Evolutionary conservation across 2,888 invertebrate genomes (phyloP).

Genomic region (Hirtodrosophila confusa): DNA sequence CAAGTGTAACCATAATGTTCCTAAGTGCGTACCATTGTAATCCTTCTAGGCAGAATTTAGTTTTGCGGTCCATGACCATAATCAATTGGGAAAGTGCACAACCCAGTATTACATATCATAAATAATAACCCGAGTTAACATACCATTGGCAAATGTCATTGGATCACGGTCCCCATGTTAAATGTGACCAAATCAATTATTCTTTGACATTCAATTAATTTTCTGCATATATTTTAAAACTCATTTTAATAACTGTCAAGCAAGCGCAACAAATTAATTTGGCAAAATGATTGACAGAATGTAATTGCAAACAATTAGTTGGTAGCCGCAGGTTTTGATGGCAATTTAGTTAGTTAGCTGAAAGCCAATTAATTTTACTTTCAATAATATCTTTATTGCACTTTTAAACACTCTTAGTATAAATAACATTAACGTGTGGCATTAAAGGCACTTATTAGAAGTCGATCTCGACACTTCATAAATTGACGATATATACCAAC

Average conservation of each 20-base stretch:
- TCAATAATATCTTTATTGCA: no score
- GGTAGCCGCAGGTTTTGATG: neutral
- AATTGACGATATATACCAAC: no score
- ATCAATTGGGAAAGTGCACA: conserved; percentile 2
- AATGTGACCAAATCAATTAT: conserved; percentile 58
- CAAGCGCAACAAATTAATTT: conserved; percentile 40
- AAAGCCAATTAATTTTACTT: no score
- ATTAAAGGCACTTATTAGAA: no score
- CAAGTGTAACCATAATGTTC: conserved; percentile 18
- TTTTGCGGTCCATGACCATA: conserved; percentile 5
- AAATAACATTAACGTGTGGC: no score
- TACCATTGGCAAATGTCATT: conserved; percentile 13
- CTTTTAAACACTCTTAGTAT: no score
- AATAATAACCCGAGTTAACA: conserved; percentile 34
- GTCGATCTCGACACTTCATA: no score
- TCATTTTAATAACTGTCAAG: conserved; percentile 10
- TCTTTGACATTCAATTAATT: conserved; percentile 63
- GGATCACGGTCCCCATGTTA: conserved; percentile 26
- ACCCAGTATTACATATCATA: conserved; percentile 9
- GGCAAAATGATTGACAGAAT: conserved; percentile 10
- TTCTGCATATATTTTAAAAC: conserved; percentile 9
- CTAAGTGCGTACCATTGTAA: conserved; percentile 46
- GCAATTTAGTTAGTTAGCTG: neutral
- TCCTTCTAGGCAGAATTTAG: conserved; percentile 21
- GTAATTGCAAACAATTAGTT: neutral